Base-by-base conservation (phyloP, 2,888 invertebrate species). In the Polyommatus icarus region DNA sequence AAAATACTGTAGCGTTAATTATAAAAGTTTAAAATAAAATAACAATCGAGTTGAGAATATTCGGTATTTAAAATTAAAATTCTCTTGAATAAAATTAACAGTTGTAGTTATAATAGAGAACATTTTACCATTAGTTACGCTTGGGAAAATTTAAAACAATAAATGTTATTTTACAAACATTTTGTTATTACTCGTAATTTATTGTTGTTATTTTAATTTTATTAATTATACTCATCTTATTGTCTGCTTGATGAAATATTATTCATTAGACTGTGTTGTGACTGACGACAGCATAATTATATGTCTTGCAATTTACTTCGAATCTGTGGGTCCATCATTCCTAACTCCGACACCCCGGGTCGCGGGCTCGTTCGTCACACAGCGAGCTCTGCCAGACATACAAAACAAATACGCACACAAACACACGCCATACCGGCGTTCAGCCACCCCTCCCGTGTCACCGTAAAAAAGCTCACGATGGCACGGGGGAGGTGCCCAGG, bases 1-100 rank as follows among this genome's bases (percentile, higher is more conserved):
- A 76, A 67, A 76, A 54, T 18, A 67, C 46, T 57, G 50, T 46
- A 67, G 36, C 32, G 32, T 71, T 77, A 20, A 77, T 77, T 67
- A 67, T 67, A 29, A 67, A 29, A 15, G 15, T 67, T 67, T 59
- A 59, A 59, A 29, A 61, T 61, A 67, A 29, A 67, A 32, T 29
- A 67, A 67, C 67, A 67, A 18, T 18, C 15, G 15, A 67, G 29
- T 67, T 67, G 67, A 67, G 67, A 67, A 67, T 59, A n/a, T 67
- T 67, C 6, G 15, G 67, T 67, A 67, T 67, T 29, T 18, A 67
- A 32, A 29, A 29, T 32, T 32, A 59, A n/a, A 59, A 24, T 67
- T 67, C 24, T 67, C 18, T 24, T 67, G 67, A 67, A 67, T 67
- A 67, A 67, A 67, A 67, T 67, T 72, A 72, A 72, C 72, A 20